Evolutionary conservation across 2,113 vertebrate species (phyloP), one percentile per base, ranked within the genome.

Genomic region (Paratilapia polleni): DNA sequence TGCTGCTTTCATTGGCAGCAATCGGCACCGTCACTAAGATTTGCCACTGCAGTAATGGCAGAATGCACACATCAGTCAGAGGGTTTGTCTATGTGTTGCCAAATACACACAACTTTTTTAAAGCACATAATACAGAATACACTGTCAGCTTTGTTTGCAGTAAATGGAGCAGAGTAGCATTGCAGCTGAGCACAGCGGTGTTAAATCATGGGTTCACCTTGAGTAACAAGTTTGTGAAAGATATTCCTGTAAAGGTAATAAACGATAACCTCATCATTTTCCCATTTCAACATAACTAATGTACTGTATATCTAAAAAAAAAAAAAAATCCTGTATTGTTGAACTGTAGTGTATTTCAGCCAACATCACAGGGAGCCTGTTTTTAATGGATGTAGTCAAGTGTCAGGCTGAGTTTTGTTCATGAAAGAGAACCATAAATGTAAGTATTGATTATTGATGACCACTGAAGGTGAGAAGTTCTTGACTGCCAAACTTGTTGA

Each of bases 401-500:
- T 66, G 47, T 47, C 68, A 54, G n/a, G 38, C 26, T n/a, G 54
- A 86, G 62, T 20, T 31, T 43, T 63, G 22, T 11, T 59, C 36
- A 54, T 80, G 60, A 77, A 43, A 56, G 36, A 58, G 62, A 81
- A 68, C 9, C 13, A 36, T 74, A 66, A 79, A 73, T 60, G 54
- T 8, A 26, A 60, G 62, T 73, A 61, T 64, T 24, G 63, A 78
- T 64, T 77, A 13, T 49, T 66, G 34, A 58, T 24, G 28, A 66
- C 28, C 26, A 76, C 47, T 41, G 47, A 79, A 38, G 20, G 56
- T 78, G 66, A 80, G n/a, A 61, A 38, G 56, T 62, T 68, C 54
- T 41, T 79, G 78, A 82, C 54, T 63, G 31, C 58, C n/a, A 79
- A 78, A 82, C 68, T 77, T 60, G 20, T 78, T 80, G 57, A 74